These are phyloP conservation scores for Schizaphis graminum DNA, from an alignment of 2,888 invertebrate genomes.

Conservation along the genomic window DNA sequence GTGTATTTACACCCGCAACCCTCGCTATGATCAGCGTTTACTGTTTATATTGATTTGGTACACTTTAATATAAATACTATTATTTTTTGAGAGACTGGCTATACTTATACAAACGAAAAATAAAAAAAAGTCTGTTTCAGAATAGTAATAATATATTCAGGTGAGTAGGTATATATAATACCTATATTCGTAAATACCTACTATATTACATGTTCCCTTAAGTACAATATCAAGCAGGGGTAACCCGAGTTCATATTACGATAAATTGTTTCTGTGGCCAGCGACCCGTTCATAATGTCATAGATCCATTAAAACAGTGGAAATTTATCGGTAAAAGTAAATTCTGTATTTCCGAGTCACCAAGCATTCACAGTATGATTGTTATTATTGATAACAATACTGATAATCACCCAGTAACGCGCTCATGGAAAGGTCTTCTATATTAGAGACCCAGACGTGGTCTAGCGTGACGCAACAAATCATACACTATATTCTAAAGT, in stretches of 20 bases:
- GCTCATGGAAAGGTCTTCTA: background rate
- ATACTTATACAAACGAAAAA: background rate
- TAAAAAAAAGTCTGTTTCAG: background rate
- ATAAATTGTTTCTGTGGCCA: constrained; percentile 24
- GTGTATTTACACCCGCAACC: background rate
- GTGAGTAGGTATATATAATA: background rate
- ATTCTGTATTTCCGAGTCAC: constrained; percentile 6
- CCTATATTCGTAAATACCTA: background rate
- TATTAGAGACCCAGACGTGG: background rate
- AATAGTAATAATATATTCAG: background rate
- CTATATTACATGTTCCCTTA: background rate
- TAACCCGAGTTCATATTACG: background rate
- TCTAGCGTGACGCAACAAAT: constrained; percentile 38
- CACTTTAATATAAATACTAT: background rate
- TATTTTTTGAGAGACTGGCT: background rate
- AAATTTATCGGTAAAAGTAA: constrained; percentile 6
- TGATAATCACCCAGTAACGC: background rate
- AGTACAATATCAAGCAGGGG: background rate
- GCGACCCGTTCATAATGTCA: constrained; percentile 15
- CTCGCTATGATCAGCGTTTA: background rate
- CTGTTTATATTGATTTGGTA: background rate
- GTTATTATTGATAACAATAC: constrained; percentile 29
- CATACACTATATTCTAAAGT: constrained; percentile 7
- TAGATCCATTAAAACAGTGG: background rate
- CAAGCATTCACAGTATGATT: background rate